Percentiles rank a stretch among this genome's conserved stretches.
Evolutionary conservation across 2,113 vertebrate genomes (phyloP).

Genomic region (Phyllopteryx taeniolatus): DNA sequence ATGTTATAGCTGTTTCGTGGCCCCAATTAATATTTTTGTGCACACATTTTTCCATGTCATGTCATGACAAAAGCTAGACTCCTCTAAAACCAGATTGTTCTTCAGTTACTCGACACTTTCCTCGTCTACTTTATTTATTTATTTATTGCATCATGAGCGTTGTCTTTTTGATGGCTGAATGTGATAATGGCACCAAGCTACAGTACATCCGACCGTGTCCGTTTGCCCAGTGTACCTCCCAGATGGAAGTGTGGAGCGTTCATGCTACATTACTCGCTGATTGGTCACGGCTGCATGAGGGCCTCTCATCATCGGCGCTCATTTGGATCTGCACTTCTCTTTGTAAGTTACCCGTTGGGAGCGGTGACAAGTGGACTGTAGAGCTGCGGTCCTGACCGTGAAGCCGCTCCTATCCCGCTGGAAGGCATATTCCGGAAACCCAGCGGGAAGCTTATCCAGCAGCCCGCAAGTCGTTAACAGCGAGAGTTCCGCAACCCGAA

Average conservation of each 20-base stretch:
- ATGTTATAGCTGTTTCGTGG: neutral
- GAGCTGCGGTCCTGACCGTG: conserved; percentile 43
- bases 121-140: conserved; percentile 13
- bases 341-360: conserved; percentile 35
- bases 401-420: conserved; percentile 38
- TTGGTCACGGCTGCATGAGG: conserved; percentile 38
- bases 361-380: conserved; percentile 39
- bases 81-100: neutral
- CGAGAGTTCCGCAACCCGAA: conserved; percentile 8
- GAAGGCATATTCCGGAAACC: conserved; percentile 29
- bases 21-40: neutral
- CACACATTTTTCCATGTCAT: too few relatives aligned
- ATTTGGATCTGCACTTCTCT: conserved; percentile 50
- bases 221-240: conserved; percentile 32
- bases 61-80: too few relatives aligned
- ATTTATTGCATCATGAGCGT: conserved; percentile 36
- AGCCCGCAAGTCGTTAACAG: conserved; percentile 15
- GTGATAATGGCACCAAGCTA: conserved; percentile 34
- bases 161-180: conserved; percentile 25
- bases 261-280: conserved; percentile 57
- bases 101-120: conserved; percentile 32
- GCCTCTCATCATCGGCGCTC: conserved; percentile 45
- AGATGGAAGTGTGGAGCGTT: conserved; percentile 49
- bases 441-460: conserved; percentile 25
- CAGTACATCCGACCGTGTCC: conserved; percentile 23